Percentiles rank a stretch among this genome's conserved stretches.
Conservation (phyloP, 1,140 invertebrate species). For the Steinernema khuongi region DNA sequence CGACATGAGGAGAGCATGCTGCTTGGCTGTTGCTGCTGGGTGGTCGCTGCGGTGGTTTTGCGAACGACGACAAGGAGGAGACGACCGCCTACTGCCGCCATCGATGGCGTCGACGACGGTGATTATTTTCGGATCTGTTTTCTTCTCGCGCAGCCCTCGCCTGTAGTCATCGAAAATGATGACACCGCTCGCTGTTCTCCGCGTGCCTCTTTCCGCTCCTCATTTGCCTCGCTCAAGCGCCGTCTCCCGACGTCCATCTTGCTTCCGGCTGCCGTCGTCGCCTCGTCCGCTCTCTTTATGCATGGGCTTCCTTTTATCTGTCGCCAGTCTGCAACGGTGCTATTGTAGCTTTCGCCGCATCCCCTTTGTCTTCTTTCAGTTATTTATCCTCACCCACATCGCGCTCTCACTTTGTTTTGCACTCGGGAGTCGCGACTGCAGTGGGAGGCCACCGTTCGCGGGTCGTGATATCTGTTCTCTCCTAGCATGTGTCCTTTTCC, state of each 20-base stretch:
- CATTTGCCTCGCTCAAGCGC: neutral
- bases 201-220: neutral
- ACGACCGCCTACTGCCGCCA: neutral
- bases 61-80: neutral
- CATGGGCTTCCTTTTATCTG: no score
- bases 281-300: no score
- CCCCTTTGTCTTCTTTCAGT: no score
- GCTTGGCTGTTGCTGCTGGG: neutral
- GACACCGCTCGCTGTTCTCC: neutral
- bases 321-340: no score
- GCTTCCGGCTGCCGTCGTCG: no score
- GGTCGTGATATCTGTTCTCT: no score
- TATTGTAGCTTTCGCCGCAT: no score
- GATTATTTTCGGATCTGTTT: slow-evolving; percentile 17
- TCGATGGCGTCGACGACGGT: neutral
- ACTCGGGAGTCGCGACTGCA: no score
- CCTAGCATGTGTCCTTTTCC: no score
- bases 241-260: neutral
- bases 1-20: neutral
- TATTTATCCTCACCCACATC: no score
- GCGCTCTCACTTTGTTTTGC: no score
- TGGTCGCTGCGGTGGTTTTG: neutral
- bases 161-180: slow-evolving; percentile 15
- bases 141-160: slow-evolving; percentile 14
- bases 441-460: no score